Evolutionary conservation across 92 coral and sea anemone species (phyloP), one percentile per base, ranked within the genome.

Genomic region (Zoanthus solanderi): DNA sequence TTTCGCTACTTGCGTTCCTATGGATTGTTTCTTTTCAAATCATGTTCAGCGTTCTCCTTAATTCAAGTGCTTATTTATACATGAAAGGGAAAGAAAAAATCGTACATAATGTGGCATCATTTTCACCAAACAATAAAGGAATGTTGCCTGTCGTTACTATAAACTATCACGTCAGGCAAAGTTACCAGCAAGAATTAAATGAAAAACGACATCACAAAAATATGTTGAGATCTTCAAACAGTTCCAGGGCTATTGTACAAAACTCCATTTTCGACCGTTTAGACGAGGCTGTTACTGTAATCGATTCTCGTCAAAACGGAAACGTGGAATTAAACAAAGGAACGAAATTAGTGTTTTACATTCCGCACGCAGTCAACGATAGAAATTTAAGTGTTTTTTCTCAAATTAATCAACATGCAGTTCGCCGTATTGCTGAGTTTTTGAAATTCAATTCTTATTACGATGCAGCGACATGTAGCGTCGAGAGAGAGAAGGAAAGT

Each of bases 21-120:
- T 81, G 85, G 85, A 60, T 81, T 10, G 76, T 31, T 11, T 61
- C 44, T 13, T 65, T 81, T 30, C 85, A 81, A 47, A 34, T 81
- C 8, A 5, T 81, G 4, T 67, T 66, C 17, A 45, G 44, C 50
- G 74, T 30, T 7, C 16, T 23, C 17, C 57, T 67, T 31, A 80
- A 30, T 1, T 29, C 82, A 50, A 28, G 23, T 12, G 37, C 7
- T 50, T 7, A n/a, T 13, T 30, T 30, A 58, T 7, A 13, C 61
- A 16, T 32, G 17, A 54, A 56, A 29, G 31, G 18, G 5, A 12
- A 4, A 13, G 9, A 6, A 32, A 14, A 9, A 15, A 3, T 28
- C 16, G 2, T 28, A n/a, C 47, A 34, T 30, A 7, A 23, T 30
- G 75, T 31, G 16, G 75, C 75, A 44, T 15, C 30, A 69, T 4